phyloP scores from a whole-genome alignment of 64 coral and sea anemone genomes.

The Pocillopora verrucosa region DNA sequence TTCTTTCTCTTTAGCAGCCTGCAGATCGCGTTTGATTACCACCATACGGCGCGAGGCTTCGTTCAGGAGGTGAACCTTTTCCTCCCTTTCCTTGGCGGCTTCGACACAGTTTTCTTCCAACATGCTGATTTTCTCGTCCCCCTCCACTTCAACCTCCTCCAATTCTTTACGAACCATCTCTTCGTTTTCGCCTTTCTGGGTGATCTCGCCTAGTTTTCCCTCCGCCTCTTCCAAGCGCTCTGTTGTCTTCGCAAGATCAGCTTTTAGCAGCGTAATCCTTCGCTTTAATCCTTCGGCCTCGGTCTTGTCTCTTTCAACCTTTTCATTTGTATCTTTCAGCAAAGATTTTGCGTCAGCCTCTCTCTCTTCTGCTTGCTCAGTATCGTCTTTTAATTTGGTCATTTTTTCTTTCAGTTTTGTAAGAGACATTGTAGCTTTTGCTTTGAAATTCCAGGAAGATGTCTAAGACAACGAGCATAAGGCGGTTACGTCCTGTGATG shows the following conservation, averaged over 20 bases:
- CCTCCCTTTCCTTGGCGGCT: neutral
- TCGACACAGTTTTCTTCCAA: neutral
- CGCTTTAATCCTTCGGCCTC: constrained; percentile 47
- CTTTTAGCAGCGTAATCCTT: constrained; percentile 17
- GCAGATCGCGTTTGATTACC: constrained; percentile 31
- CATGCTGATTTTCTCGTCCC: constrained; percentile 45
- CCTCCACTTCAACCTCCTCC: constrained; percentile 55
- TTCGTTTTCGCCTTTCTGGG: constrained; percentile 11
- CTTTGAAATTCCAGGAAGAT: constrained; percentile 29
- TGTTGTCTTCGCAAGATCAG: constrained; percentile 7
- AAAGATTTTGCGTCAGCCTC: constrained; percentile 37
- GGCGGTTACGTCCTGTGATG: neutral
- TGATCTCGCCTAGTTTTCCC: neutral
- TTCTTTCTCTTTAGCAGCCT: neutral
- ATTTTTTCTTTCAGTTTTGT: constrained; percentile 18
- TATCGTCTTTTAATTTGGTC: constrained; percentile 32
- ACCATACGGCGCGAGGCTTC: constrained; percentile 29
- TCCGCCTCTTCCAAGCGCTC: constrained; percentile 11
- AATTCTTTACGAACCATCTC: constrained; percentile 33
- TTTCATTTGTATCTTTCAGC: constrained; percentile 5
- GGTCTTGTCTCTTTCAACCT: neutral
- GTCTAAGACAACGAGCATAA: neutral
- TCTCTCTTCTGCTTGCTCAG: constrained; percentile 53
- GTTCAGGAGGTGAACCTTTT: neutral
- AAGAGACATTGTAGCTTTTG: constrained; percentile 39